Evolutionary conservation across 2,797 vertebrate species (phyloP).

Genomic region (Lagocephalus sceleratus): DNA sequence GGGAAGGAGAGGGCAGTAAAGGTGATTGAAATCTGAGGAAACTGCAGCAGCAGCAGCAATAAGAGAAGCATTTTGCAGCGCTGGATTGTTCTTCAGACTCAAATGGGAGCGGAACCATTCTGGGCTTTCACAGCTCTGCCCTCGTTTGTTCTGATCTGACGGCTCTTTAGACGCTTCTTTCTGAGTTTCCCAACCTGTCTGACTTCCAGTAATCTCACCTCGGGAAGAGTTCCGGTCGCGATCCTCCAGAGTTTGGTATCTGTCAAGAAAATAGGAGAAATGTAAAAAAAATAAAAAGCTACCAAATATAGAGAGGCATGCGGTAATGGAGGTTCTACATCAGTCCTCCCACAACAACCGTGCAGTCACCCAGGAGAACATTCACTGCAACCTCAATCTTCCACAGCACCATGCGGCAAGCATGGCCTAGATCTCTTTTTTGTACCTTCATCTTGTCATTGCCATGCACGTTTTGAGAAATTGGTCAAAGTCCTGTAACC

Average conservation of each 20-base stretch:
- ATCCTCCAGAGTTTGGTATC: constrained; percentile 41
- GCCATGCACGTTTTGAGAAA: too few relatives aligned
- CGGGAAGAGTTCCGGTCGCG: constrained; percentile 76
- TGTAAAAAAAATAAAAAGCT: not conserved
- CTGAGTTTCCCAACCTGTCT: constrained; percentile 12
- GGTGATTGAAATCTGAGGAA: constrained; percentile 21
- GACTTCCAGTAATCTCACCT: constrained; percentile 52
- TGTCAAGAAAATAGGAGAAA: constrained; percentile 23
- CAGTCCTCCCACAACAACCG: constrained; percentile 28
- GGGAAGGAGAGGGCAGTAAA: not conserved
- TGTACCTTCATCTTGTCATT: too few relatives aligned
- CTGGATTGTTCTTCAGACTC: constrained; percentile 40
- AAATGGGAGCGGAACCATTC: constrained; percentile 41
- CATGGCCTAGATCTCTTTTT: too few relatives aligned
- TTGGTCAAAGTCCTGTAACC: too few relatives aligned
- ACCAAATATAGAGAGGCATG: constrained; percentile 3
- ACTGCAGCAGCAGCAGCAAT: not conserved
- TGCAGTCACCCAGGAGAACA: too few relatives aligned
- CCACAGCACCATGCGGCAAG: too few relatives aligned
- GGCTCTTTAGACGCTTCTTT: constrained; percentile 26
- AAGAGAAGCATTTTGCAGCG: constrained; percentile 34
- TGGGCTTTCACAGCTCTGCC: too few relatives aligned
- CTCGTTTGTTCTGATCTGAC: constrained; percentile 33
- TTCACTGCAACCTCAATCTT: too few relatives aligned
- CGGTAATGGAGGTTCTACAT: constrained; percentile 26